Conservation (phyloP, 2,888 invertebrate genomes). For the Caenorhabditis sulstoni region DNA sequence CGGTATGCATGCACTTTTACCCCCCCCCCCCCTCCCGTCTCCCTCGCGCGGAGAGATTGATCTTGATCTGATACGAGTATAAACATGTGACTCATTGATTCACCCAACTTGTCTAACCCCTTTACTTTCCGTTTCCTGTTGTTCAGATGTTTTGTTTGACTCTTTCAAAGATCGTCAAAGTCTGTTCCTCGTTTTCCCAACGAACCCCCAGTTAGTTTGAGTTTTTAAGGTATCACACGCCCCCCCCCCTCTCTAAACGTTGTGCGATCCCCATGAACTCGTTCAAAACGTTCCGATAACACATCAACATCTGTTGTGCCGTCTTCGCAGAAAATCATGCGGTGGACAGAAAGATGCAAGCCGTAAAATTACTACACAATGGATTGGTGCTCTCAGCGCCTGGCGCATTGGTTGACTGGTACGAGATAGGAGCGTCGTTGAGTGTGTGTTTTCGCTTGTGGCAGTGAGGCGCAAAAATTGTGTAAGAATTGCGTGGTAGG, state of each 20-base stretch:
- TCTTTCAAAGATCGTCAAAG: too few relatives aligned
- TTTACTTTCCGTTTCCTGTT: too few relatives aligned
- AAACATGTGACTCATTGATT: constrained; percentile 40
- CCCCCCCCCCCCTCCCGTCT: not conserved
- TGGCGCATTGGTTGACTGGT: constrained; percentile 3
- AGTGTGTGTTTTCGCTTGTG: not conserved
- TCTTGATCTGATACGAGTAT: not conserved
- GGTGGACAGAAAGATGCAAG: not conserved
- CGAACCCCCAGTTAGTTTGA: too few relatives aligned
- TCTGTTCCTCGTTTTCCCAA: too few relatives aligned
- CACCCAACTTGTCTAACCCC: too few relatives aligned
- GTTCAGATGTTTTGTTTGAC: too few relatives aligned
- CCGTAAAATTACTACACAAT: not conserved
- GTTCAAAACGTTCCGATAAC: not conserved
- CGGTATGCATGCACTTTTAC: constrained; percentile 21
- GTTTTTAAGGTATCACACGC: too few relatives aligned
- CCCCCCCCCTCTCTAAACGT: not conserved
- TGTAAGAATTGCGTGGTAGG: constrained; percentile 5
- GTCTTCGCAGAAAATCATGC: not conserved
- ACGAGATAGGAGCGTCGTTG: not conserved
- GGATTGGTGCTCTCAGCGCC: not conserved
- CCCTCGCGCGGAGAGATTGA: not conserved
- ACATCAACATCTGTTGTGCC: not conserved
- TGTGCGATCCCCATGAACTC: not conserved
- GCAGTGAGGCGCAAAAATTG: not conserved